Base-by-base conservation (phyloP, 2,888 invertebrate genomes). In the Limnephilus auricula region DNA sequence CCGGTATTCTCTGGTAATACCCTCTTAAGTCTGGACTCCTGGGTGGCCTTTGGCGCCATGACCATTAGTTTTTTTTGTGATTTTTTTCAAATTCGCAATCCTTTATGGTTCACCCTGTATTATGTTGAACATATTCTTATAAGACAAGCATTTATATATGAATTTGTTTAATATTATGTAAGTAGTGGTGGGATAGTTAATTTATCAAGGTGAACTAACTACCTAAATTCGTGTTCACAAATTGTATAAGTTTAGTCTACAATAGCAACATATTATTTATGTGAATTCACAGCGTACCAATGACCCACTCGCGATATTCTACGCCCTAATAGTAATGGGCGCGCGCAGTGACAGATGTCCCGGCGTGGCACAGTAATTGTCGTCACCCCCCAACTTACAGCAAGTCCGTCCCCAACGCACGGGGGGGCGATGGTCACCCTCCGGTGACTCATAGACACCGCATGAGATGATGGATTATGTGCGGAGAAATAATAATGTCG, bases 291-390 rank as follows among this genome's bases (percentile, higher is more conserved):
- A 9, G 65, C 25, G 65, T 25, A 65, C 25, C 65, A 65, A 65
- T 65, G 65, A 65, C 65, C 65, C 65, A 65, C 65, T 65, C 25
- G 65, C 65, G n/a, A 6, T 65, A 65, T 6, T n/a, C 25, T 65
- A 65, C 65, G 65, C 65, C 65, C 65, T 65, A 25, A 65, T 65
- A n/a, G 9, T 65, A 65, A 65, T 65, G 65, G 45, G 85, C 85
- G 85, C 85, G 45, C n/a, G 65, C 31, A 18, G 31, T 50, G 86
- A 86, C 86, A 86, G 86, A 86, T 86, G 86, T 86, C 86, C 86
- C 86, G 86, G 50, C 32, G 86, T 65, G 50, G 50, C 32, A 3
- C 86, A 18, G 65, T 86, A 45, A 86, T 86, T 86, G 65, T 86
- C 50, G 65, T 40, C 45, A 50, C 82, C 82, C 82, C 82, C 37